A percentile compares a stretch with the other conserved stretches of the same genome.
Conservation (phyloP, 2,113 vertebrate genomes). For the Pygoscelis antarcticus region DNA sequence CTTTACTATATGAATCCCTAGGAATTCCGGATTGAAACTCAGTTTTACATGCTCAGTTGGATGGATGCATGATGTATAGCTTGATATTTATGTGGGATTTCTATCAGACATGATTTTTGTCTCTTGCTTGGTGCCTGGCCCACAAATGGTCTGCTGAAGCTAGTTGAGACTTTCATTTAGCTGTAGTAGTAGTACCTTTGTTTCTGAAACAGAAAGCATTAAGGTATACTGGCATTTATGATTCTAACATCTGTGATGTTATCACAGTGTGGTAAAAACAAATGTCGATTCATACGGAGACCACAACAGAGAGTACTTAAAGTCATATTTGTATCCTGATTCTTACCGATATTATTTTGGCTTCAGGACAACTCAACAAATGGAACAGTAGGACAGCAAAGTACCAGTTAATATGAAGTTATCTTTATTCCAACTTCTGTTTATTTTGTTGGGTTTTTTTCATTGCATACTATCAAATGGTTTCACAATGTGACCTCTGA, state of each 20-base stretch:
- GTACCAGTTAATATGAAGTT: constrained; percentile 38
- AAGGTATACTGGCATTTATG: constrained; percentile 5
- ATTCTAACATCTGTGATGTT: constrained; percentile 5
- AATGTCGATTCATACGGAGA: not conserved
- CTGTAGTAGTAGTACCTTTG: not conserved
- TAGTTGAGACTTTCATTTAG: not conserved
- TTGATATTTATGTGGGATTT: not conserved
- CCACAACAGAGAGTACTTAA: not conserved
- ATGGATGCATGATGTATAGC: not conserved
- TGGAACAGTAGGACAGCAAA: constrained; percentile 27
- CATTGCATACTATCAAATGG: not conserved
- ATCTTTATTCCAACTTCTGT: constrained; percentile 34
- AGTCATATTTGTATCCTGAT: not conserved
- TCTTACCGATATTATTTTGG: not conserved
- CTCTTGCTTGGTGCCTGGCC: not conserved
- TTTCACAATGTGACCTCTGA: constrained; percentile 55
- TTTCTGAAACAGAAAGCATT: not conserved
- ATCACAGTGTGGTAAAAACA: not conserved
- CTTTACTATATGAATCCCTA: not conserved
- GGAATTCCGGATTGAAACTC: not conserved
- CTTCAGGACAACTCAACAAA: constrained; percentile 30
- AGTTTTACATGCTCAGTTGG: not conserved
- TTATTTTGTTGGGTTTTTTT: not conserved
- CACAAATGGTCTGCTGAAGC: not conserved
- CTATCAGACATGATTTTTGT: not conserved